Evolutionary conservation across 2,797 vertebrate species (phyloP), one percentile per base, ranked within the genome.

Genomic region (Alectoris magna): DNA sequence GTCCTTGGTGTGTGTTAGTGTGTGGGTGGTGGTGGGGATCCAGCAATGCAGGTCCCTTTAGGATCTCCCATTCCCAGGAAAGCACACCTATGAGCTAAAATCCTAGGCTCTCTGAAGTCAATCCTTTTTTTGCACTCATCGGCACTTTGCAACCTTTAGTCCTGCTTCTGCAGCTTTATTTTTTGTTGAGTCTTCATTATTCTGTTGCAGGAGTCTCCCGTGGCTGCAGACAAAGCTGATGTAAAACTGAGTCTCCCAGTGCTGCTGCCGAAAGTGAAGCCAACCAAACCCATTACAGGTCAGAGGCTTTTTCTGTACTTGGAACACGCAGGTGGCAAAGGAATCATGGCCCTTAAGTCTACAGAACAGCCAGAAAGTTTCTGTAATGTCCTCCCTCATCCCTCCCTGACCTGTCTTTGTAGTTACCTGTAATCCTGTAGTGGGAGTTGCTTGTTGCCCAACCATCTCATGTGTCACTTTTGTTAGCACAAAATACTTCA

Each of bases 221-320:
- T 56, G 68, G 23, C 80, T 91, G 75, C 77, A 95, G 69, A 68
- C 69, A 95, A 63, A 92, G 67, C 31, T 71, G 97, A 97, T 43
- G 8, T 95, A 14, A 98, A 97, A 81, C 93, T 98, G 96, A 97
- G 97, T 88, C 88, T 88, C 26, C 95, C 98, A 27, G 49, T 96
- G 72, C 74, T 97, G 43, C 36, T 98, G 64, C 91, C 98, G 95
- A 98, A 98, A 96, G 96, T 99, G 88, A 98, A 96, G 43, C 97
- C 98, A 72, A 97, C 97, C 27, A 97, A 97, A 87, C 91, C 96
- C 11, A 34, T 98, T 48, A 68, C 98, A 98, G 98, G 98, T 98
- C 90, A 93, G 88, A 51, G n/a, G 27, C 29, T 73, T 44, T 53
- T 78, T 34, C 38, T 82, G 10, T 29, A 5, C n/a, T 67, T 74